A percentile compares a stretch with the other conserved stretches of the same genome.
These are phyloP conservation scores for Eptesicus fuscus DNA, from an alignment of 2,113 vertebrate species.

Conservation along the genomic window DNA sequence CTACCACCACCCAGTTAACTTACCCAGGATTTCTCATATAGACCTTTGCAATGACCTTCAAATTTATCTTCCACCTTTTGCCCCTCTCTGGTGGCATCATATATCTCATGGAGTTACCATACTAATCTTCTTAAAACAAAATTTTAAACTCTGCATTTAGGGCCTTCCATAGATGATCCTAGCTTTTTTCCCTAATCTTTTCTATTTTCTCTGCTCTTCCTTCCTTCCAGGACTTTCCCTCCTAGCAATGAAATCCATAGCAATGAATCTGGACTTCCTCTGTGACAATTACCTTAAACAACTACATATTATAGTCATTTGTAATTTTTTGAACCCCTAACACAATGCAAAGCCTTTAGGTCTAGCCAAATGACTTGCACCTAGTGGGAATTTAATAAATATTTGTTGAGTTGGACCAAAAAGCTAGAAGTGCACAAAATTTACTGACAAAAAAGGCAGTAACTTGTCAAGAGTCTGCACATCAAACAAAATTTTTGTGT, in stretches of 20 bases:
- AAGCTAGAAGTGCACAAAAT: neutral
- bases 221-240: neutral
- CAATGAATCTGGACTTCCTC: neutral
- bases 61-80: neutral
- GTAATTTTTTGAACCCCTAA: neutral
- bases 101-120: neutral
- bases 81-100: neutral
- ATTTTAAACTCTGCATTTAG: neutral
- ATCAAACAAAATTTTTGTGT: slow-evolving; percentile 55
- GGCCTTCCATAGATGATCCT: neutral
- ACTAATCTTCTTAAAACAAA: neutral
- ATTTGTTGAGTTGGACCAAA: neutral
- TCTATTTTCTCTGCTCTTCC: neutral
- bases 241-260: neutral
- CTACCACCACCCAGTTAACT: neutral
- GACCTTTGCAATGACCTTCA: neutral
- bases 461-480: slow-evolving; percentile 31
- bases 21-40: neutral
- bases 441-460: neutral
- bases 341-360: neutral
- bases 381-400: slow-evolving; percentile 6
- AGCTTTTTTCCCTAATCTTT: neutral
- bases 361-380: neutral
- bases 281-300: neutral
- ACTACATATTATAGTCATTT: neutral